Base-by-base conservation (phyloP, 2,888 invertebrate species). In the Pseudococcus viburni region DNA sequence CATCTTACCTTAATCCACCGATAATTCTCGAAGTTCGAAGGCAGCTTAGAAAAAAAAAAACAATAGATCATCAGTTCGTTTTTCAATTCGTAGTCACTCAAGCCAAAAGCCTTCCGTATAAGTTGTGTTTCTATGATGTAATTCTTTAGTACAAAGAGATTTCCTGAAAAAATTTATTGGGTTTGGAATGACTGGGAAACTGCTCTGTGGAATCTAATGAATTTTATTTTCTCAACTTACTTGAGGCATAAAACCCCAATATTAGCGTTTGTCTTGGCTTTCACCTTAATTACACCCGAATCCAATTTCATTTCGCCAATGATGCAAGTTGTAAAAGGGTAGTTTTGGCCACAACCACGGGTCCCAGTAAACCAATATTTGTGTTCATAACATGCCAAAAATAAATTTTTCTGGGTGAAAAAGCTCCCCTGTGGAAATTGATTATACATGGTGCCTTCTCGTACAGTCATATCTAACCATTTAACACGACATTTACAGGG, bases 301-400 rank as follows among this genome's bases (percentile, higher is more conserved):
- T 96, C 94, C 73, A 97, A 92, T n/a, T 86, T 93, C 92, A 89
- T 95, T 93, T 90, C 96, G 0, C 97, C 97, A 8, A 97, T 96
- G 90, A 97, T 94, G 92, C 96, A 96, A 86, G n/a, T n/a, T 96
- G 95, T 11, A 98, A 93, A 5, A 98, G 92, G 0, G 98, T 97
- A 0, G 97, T 97, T 91, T 97, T 98, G n/a, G 6, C 97, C 97
- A 91, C 97, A 97, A 8, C 97, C 97, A 90, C 97, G 0, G 97
- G 95, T 0, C 97, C 98, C 26, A 98, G 93, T 9, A 98, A 93
- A 46, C 97, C 97, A n/a, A 91, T 97, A 98, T 90, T 96, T 96
- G 92, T 26, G 6, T 68, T 22, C 68, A 7, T 17, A 22, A 22
- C 22, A 68, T 68, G 4, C 8, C 8, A 33, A 73, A 33, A 73